A percentile compares a stretch with the other conserved stretches of the same genome.
These are phyloP conservation scores for Aricia artaxerxes DNA, from an alignment of 2,888 invertebrate genomes.

Conservation along the genomic window DNA sequence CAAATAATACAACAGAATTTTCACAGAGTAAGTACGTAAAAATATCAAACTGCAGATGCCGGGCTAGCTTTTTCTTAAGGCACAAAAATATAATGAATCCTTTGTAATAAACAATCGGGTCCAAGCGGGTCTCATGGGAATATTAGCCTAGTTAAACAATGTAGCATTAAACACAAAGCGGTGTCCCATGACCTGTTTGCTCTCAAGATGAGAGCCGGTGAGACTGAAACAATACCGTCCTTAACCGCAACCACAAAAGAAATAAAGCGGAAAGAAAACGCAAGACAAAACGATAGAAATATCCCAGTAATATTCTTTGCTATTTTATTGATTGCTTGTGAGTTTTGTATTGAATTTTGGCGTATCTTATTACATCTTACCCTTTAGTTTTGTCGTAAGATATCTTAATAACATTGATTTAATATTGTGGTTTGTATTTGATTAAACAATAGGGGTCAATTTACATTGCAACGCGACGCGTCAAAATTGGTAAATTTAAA, in stretches of 20 bases:
- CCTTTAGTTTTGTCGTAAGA: neutral
- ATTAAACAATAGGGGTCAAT: neutral
- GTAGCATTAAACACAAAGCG: conserved; percentile 56
- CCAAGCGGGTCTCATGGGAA: conserved; percentile 56
- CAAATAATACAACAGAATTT: neutral
- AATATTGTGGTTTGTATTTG: neutral
- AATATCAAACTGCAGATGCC: neutral
- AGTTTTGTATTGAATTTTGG: neutral
- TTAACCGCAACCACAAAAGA: conserved; percentile 56
- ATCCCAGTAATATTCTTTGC: conserved; percentile 42
- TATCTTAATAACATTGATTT: neutral
- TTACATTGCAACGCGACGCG: no score
- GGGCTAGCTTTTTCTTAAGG: neutral
- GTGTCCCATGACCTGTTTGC: conserved; percentile 63
- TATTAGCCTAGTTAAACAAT: conserved; percentile 65
- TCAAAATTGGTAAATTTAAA: no score
- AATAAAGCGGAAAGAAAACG: conserved; percentile 56
- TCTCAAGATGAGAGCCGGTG: conserved; percentile 62
- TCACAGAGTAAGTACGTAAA: neutral
- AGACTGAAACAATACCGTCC: conserved; percentile 62
- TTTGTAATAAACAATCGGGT: conserved; percentile 28
- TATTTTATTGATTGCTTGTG: neutral
- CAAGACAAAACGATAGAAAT: conserved; percentile 46
- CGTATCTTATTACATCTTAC: neutral
- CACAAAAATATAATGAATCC: conserved; percentile 30